These are phyloP conservation scores for Lagria hirta DNA, from an alignment of 2,888 invertebrate genomes.

Conservation along the genomic window DNA sequence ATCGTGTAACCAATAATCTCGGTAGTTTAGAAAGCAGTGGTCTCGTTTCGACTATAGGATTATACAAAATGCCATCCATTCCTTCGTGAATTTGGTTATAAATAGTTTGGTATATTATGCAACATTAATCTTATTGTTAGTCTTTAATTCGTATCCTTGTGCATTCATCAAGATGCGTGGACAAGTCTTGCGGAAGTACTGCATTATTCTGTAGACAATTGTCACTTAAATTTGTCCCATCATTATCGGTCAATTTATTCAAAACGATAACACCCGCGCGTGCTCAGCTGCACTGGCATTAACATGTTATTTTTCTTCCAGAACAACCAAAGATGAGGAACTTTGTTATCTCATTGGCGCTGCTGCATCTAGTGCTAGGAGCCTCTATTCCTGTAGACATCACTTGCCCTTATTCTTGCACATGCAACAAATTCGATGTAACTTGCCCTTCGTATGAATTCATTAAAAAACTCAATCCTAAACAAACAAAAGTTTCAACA, in stretches of 20 bases:
- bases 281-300: conserved; percentile 19
- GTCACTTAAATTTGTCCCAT: conserved; percentile 36
- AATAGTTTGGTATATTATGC: conserved; percentile 12
- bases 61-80: conserved; percentile 4
- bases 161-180: conserved; percentile 38
- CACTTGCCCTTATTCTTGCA: conserved; percentile 58
- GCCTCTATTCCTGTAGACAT: conserved; percentile 44
- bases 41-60: conserved; percentile 17
- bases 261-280: conserved; percentile 26
- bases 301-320: too few species aligned
- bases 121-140: conserved; percentile 15
- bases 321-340: conserved; percentile 41
- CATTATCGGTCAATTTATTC: conserved; percentile 36
- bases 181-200: conserved; percentile 42
- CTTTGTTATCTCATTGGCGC: too few species aligned
- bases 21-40: conserved; percentile 37
- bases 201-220: conserved; percentile 42
- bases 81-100: conserved; percentile 5
- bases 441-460: conserved; percentile 71
- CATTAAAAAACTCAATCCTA: conserved; percentile 62
- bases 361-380: conserved; percentile 34
- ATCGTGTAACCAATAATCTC: conserved; percentile 31
- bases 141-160: conserved; percentile 30
- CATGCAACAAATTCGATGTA: conserved; percentile 65
- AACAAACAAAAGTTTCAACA: conserved; percentile 41